Percentiles rank a stretch among this genome's conserved stretches.
Conservation (phyloP, 2,888 invertebrate species). For the Andricus quercusramuli region DNA sequence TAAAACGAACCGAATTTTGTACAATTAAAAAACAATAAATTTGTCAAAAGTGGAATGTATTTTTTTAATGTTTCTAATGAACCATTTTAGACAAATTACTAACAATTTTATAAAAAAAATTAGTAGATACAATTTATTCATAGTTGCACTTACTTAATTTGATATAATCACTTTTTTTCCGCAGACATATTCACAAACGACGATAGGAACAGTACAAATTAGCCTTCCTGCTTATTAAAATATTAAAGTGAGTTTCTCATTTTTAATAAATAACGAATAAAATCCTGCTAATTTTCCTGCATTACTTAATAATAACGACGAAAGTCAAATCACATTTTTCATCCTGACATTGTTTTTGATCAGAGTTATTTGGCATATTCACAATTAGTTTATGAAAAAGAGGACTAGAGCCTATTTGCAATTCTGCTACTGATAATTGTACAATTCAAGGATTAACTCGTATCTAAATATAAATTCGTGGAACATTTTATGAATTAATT, state of each 20-base stretch:
- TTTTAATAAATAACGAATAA: neutral
- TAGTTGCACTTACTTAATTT: neutral
- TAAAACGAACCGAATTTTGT: neutral
- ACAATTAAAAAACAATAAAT: neutral
- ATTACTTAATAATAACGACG: neutral
- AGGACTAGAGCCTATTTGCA: neutral
- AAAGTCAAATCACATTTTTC: neutral
- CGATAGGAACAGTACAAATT: neutral
- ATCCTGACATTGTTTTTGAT: neutral
- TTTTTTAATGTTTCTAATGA: neutral
- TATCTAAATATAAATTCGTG: neutral
- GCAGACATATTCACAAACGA: neutral
- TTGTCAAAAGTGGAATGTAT: neutral
- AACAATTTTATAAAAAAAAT: neutral
- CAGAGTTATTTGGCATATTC: neutral
- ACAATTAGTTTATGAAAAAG: neutral
- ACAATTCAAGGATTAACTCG: neutral
- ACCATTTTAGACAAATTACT: neutral
- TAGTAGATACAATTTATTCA: slow-evolving; percentile 10
- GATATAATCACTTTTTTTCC: neutral
- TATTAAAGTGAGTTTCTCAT: neutral
- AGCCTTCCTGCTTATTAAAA: neutral
- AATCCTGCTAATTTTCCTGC: slow-evolving; percentile 23
- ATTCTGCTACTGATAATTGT: neutral
- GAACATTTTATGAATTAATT: neutral